A percentile compares a stretch with the other conserved stretches of the same genome.
These are phyloP conservation scores for Heliconius eleuchia DNA, from an alignment of 1,140 invertebrate species.

Conservation along the genomic window DNA sequence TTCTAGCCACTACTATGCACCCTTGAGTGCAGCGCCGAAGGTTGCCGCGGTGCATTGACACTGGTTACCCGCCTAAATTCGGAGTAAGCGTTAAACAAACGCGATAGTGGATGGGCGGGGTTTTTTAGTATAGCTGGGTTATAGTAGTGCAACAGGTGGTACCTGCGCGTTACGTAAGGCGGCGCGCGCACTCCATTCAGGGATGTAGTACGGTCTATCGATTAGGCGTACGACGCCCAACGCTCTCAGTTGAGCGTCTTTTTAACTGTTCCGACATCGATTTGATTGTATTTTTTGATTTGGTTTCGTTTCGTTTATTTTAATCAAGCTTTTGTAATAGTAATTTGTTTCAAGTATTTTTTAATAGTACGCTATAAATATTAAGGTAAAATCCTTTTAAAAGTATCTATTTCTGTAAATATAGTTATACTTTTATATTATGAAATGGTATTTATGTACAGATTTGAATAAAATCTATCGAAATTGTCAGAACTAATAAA, in stretches of 20 bases:
- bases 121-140: slow-evolving; percentile 55
- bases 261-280: slow-evolving; percentile 57
- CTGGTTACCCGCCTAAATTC: slow-evolving; percentile 58
- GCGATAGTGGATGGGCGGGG: slow-evolving; percentile 44
- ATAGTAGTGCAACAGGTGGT: slow-evolving; percentile 77
- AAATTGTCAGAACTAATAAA: neutral
- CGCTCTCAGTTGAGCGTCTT: slow-evolving; percentile 62
- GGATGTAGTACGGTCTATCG: slow-evolving; percentile 70
- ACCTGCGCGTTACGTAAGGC: slow-evolving; percentile 72
- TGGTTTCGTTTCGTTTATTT: slow-evolving; percentile 31
- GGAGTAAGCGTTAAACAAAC: slow-evolving; percentile 40
- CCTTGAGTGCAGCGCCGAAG: slow-evolving; percentile 76
- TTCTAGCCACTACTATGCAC: slow-evolving; percentile 68
- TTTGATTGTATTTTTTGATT: slow-evolving; percentile 55
- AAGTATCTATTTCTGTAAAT: neutral
- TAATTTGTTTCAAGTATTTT: neutral
- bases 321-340: neutral
- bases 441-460: neutral
- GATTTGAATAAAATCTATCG: neutral
- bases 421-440: neutral
- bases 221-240: slow-evolving; percentile 67
- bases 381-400: neutral
- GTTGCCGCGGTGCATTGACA: slow-evolving; percentile 76
- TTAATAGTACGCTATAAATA: neutral
- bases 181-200: slow-evolving; percentile 76